Evolutionary conservation across 1,140 invertebrate genomes (phyloP).

Genomic region (Anastrepha ludens): DNA sequence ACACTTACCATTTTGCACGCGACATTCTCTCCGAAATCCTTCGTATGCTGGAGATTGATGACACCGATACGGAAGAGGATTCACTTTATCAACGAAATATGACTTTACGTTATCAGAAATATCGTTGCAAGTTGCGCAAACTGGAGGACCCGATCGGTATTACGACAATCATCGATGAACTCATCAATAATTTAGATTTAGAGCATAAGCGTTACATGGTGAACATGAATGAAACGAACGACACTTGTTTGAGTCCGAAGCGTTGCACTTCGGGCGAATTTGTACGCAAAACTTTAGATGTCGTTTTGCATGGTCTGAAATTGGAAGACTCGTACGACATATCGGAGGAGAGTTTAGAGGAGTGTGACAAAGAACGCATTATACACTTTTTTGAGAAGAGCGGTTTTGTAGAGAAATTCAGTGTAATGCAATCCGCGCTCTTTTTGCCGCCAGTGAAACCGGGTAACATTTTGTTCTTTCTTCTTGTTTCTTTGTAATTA

Average conservation of each 20-base stretch:
- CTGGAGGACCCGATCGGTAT: conserved; percentile 59
- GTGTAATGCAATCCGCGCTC: conserved; percentile 56
- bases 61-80: conserved; percentile 61
- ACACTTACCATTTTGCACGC: conserved; percentile 58
- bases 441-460: conserved; percentile 61
- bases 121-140: conserved; percentile 60
- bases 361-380: conserved; percentile 63
- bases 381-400: conserved; percentile 68
- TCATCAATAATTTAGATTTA: conserved; percentile 66
- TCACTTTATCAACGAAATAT: conserved; percentile 60
- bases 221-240: neutral
- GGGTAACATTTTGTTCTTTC: conserved; percentile 7
- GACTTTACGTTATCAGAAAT: conserved; percentile 64
- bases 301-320: conserved; percentile 61
- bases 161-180: conserved; percentile 64
- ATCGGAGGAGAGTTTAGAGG: conserved; percentile 62
- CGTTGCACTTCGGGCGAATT: conserved; percentile 16
- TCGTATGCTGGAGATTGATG: conserved; percentile 64
- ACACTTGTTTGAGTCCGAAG: conserved; percentile 15
- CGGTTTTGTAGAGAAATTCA: conserved; percentile 54
- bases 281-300: conserved; percentile 60
- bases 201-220: conserved; percentile 59
- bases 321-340: conserved; percentile 64
- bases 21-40: conserved; percentile 66
- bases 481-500: too few relatives aligned